Evolutionary conservation across 2,113 vertebrate species (phyloP).

Genomic region (Eclectus roratus): DNA sequence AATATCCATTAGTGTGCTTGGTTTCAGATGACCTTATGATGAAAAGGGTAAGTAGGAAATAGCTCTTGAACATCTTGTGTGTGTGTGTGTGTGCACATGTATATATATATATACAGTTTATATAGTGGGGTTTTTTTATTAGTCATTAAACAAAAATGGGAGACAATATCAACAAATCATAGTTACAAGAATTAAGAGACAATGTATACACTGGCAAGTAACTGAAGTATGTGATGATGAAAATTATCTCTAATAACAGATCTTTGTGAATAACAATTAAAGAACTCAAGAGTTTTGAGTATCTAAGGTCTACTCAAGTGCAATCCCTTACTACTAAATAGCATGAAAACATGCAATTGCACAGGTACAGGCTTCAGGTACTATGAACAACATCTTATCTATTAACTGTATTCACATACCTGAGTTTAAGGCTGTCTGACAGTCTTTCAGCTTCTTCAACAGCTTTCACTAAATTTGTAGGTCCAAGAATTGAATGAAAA

Average conservation of each 20-base stretch:
- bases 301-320: background rate
- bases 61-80: background rate
- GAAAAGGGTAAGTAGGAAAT: background rate
- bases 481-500: constrained; percentile 88
- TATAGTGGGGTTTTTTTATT: background rate
- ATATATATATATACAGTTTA: background rate
- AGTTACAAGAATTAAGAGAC: background rate
- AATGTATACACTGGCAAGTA: background rate
- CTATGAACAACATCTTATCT: background rate
- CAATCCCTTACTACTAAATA: background rate
- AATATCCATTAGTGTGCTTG: background rate
- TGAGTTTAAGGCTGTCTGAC: constrained; percentile 95
- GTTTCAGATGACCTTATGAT: background rate
- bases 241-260: background rate
- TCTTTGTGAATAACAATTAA: background rate
- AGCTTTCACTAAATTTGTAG: constrained; percentile 91
- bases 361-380: background rate
- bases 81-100: no score
- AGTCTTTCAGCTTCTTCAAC: constrained; percentile 97
- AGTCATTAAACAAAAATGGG: background rate
- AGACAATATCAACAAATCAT: background rate
- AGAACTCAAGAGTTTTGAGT: background rate
- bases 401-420: constrained; percentile 60
- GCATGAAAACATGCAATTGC: background rate
- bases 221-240: background rate